Percentiles rank a stretch among this genome's conserved stretches.
phyloP scores from a whole-genome alignment of 2,113 vertebrate genomes.

The Amblyopsis rosae region DNA sequence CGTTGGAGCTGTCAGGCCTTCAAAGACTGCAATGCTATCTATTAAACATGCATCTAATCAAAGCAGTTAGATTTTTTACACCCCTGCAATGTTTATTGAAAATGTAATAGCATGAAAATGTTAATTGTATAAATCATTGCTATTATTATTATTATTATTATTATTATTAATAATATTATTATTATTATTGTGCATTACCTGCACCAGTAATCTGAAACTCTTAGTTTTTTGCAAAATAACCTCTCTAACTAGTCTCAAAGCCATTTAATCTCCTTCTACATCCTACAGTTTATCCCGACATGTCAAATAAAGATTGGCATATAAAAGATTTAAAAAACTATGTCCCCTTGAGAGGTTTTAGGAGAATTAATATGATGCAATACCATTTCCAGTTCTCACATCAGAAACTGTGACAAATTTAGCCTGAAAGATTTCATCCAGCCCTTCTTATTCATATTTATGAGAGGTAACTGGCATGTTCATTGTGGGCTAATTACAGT shows the following conservation, averaged over 20 bases:
- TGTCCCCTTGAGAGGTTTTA: conserved; percentile 64
- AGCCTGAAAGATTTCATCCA: conserved; percentile 71
- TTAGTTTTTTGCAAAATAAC: conserved; percentile 27
- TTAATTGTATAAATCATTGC: conserved; percentile 5
- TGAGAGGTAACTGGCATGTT: conserved; percentile 74
- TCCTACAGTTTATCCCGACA: conserved; percentile 57
- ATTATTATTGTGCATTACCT: conserved; percentile 4
- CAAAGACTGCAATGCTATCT: no score
- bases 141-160: conserved; percentile 12
- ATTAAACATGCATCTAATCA: no score
- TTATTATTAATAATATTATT: conserved; percentile 4
- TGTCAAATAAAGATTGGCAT: conserved; percentile 73
- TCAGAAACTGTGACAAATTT: conserved; percentile 73
- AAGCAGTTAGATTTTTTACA: no score
- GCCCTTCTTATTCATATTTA: conserved; percentile 76
- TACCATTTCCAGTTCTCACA: conserved; percentile 64
- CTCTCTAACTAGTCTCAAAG: neutral
- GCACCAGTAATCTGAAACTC: conserved; percentile 49
- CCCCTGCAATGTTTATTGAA: neutral
- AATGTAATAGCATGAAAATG: neutral
- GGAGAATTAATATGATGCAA: conserved; percentile 70
- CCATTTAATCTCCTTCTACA: neutral
- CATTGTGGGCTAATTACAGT: conserved; percentile 79
- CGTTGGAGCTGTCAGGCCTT: no score
- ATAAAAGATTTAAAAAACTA: conserved; percentile 72